Conservation (phyloP, 2,888 invertebrate species). For the Chironomus tentans region DNA sequence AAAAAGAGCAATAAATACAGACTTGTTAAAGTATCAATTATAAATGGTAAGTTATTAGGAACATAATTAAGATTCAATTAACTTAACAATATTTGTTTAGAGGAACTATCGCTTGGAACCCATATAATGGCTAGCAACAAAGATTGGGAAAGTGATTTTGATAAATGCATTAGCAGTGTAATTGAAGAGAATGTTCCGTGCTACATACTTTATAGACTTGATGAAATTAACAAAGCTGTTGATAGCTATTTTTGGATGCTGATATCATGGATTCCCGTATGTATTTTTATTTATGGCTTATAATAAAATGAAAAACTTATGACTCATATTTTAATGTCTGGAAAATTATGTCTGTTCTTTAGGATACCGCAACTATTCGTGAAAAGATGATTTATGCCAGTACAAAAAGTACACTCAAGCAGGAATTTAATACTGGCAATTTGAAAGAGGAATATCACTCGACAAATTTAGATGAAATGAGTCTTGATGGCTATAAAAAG, state of each 20-base stretch:
- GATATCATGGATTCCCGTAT: background rate
- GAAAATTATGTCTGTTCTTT: background rate
- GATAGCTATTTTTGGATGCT: slow-evolving; percentile 16
- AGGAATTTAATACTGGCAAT: slow-evolving; percentile 88
- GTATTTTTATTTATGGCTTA: too few relatives aligned
- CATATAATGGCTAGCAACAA: slow-evolving; percentile 54
- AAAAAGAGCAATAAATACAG: slow-evolving; percentile 53
- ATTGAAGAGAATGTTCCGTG: slow-evolving; percentile 77
- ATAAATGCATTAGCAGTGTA: slow-evolving; percentile 59
- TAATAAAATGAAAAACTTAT: background rate
- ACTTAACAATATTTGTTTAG: slow-evolving; percentile 42
- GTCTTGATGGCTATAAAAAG: slow-evolving; percentile 69
- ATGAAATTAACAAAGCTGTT: slow-evolving; percentile 37
- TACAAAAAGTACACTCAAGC: slow-evolving; percentile 92
- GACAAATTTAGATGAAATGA: slow-evolving; percentile 63
- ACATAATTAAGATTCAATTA: background rate
- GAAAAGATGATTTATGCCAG: slow-evolving; percentile 98
- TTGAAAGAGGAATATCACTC: slow-evolving; percentile 94
- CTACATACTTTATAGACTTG: slow-evolving; percentile 70
- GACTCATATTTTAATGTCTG: slow-evolving; percentile 6
- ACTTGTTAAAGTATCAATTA: slow-evolving; percentile 73
- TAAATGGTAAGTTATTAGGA: slow-evolving; percentile 56
- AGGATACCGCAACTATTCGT: slow-evolving; percentile 69
- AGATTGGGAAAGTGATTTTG: slow-evolving; percentile 80
- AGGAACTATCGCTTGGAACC: slow-evolving; percentile 61